Evolutionary conservation across 2,797 vertebrate species (phyloP), one percentile per base, ranked within the genome.

Genomic region (Lacerta agilis): DNA sequence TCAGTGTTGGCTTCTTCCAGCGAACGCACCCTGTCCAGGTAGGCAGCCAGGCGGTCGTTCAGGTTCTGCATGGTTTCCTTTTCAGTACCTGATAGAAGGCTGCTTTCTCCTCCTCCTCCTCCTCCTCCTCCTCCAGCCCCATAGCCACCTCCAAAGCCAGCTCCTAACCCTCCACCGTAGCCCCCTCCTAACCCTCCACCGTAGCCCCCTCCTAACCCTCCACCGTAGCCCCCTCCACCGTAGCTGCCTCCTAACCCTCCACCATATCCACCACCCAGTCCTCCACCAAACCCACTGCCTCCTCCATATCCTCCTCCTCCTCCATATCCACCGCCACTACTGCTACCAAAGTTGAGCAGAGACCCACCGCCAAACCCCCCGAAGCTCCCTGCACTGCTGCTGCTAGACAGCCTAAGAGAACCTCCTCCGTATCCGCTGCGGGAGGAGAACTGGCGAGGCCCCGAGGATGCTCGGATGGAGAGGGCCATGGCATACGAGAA

Each of bases 61-160:
- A 99, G 98, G 95, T 99, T 99, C 96, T 99, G 98, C 98, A 99
- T 99, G 23, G 99, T 99, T 96, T 98, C 97, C 95, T 99, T 99
- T 96, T 98, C 98, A 23, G 97, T 96, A 81, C 96, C 97, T 7
- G 97, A 96, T 2, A 96, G 66, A 76, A 97, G 94, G 82, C 96
- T 95, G 45, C 97, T 96, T 69, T 97, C 96, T 10, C 97, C 95
- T 78, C 97, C 96, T 8, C 93, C 90, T 8, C 97, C 95, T 0
- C 93, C 82, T n/a, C n/a, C 33, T 25, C 96, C 92, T 82, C 94
- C 79, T 79, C 94, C 92, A 9, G 92, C 82, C 10, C 94, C 90
- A 17, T 95, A 95, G 8, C 97, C 95, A 0, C 94, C 84, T 33
- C 96, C 92, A 83, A 94, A 80, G 79, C 96, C 97, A 36, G 96